A percentile compares a stretch with the other conserved stretches of the same genome.
These are phyloP conservation scores for Cistogaster globosa DNA, from an alignment of 2,888 invertebrate genomes.

Conservation along the genomic window DNA sequence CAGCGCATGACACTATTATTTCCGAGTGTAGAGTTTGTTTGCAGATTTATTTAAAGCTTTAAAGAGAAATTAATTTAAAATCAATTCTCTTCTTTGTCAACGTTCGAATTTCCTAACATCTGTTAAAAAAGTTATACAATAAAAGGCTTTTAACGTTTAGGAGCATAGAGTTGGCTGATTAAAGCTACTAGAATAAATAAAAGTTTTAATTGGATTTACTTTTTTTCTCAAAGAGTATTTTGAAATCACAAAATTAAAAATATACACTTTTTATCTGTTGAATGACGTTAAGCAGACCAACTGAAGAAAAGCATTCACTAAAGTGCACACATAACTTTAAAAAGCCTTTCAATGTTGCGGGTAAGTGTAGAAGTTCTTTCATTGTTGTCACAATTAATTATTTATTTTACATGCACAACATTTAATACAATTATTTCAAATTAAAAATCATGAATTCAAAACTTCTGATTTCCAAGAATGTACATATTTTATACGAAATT, in stretches of 20 bases:
- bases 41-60: not conserved
- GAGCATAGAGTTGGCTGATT: not conserved
- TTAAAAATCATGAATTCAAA: too few species aligned
- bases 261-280: constrained; percentile 61
- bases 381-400: too few species aligned
- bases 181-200: not conserved
- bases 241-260: not conserved
- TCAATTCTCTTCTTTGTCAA: not conserved
- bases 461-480: too few species aligned
- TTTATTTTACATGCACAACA: too few species aligned
- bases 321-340: not conserved
- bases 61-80: not conserved
- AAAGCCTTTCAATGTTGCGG: not conserved
- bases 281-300: constrained; percentile 47
- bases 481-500: too few species aligned
- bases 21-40: constrained; percentile 22
- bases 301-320: not conserved
- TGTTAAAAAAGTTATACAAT: not conserved
- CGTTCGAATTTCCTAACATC: not conserved
- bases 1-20: constrained; percentile 35
- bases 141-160: not conserved
- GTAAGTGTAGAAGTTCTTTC: not conserved
- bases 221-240: not conserved
- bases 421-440: too few species aligned
- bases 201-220: not conserved